These are phyloP conservation scores for Meda fulgida DNA, from an alignment of 2,797 vertebrate species.

Conservation along the genomic window DNA sequence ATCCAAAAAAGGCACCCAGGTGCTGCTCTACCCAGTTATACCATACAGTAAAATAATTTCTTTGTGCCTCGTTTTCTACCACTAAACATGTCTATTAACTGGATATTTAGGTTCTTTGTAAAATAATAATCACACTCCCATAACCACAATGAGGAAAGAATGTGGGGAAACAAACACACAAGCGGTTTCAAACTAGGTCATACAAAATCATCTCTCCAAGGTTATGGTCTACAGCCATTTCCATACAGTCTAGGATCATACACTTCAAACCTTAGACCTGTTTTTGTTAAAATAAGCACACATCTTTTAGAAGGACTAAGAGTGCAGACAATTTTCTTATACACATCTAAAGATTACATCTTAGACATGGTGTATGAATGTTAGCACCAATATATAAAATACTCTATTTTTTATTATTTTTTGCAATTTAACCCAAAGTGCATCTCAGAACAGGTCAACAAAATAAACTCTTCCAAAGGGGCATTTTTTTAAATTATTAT, in stretches of 20 bases:
- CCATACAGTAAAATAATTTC: background rate
- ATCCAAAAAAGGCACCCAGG: background rate
- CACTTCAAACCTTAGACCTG: background rate
- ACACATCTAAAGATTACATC: conserved; percentile 4
- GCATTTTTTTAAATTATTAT: background rate
- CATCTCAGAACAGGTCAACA: background rate
- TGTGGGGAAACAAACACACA: conserved; percentile 14
- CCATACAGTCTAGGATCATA: background rate
- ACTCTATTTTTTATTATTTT: conserved; percentile 67
- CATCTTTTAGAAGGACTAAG: conserved; percentile 46
- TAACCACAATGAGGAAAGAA: conserved; percentile 21
- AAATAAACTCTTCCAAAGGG: background rate
- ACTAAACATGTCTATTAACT: conserved; percentile 10
- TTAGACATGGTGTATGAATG: conserved; percentile 11
- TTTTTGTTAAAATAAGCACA: conserved; percentile 24
- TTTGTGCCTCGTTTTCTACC: background rate
- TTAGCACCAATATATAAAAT: conserved; percentile 19
- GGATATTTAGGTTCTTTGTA: conserved; percentile 15
- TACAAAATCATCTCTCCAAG: background rate
- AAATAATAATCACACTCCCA: conserved; percentile 36
- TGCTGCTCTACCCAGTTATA: conserved; percentile 1
- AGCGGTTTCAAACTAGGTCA: background rate
- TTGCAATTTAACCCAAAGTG: conserved; percentile 28
- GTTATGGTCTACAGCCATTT: background rate
- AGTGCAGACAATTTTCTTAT: conserved; percentile 35